Evolutionary conservation across 2,888 invertebrate genomes (phyloP), one percentile per base, ranked within the genome.

Genomic region (Drosophila pseudotalamancana): DNA sequence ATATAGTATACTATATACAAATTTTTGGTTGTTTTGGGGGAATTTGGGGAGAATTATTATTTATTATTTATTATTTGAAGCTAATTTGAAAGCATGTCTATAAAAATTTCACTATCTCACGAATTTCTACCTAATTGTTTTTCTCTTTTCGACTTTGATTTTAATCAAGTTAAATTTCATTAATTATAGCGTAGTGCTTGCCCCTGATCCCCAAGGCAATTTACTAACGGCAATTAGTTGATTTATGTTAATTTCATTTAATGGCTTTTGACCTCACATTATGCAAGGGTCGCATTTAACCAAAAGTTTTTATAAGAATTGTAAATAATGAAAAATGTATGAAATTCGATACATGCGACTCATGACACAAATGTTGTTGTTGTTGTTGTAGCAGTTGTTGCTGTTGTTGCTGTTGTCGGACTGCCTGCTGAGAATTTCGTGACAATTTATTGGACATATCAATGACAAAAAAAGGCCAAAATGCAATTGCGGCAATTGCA

Each of bases 401-500:
- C n/a, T 19, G 29, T 3, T 45, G 45, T 4, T 37, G 31, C 8
- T 34, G 49, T 50, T 56, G 54, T 51, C 18, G 42, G 35, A 16
- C 27, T 16, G 18, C 14, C 50, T 51, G 63, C 55, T 61, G 75
- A 66, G 77, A 77, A 66, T 75, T 76, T 72, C 85, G 85, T 87
- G 82, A 84, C 87, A 83, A 83, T 83, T 87, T 83, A 84, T 84
- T 81, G 74, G 67, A 72, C 83, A 76, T 59, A 82, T 87, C 82
- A 64, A 69, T 79, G 86, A 72, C 86, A 59, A 60, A 74, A 70
- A 82, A 73, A 64, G 66, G 56, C 18, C 27, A 29, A 68, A 63
- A 68, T 77, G 77, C 87, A 76, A 76, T 85, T 70, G 76, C 62
- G 40, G 63, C 65, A 66, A 62, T 77, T 83, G 68, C 50, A 57